These are phyloP conservation scores for Crotalus horridus DNA, from an alignment of 2,113 vertebrate genomes.

Conservation along the genomic window DNA sequence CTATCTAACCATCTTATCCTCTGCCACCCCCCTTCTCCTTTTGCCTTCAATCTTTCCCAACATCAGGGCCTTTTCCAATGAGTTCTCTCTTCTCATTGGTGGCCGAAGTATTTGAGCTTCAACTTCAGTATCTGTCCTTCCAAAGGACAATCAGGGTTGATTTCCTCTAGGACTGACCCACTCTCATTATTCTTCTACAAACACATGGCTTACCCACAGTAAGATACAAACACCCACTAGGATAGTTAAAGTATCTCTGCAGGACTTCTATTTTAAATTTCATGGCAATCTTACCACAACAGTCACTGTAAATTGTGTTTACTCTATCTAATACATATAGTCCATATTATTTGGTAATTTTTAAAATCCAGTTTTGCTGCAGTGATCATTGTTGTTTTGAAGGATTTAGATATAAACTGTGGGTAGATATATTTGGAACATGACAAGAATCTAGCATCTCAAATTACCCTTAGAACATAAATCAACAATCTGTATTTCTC, in stretches of 20 bases:
- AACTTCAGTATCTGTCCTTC: background rate
- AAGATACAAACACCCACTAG: background rate
- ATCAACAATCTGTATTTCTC: background rate
- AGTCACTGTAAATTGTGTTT: background rate
- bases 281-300: background rate
- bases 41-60: background rate
- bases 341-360: background rate
- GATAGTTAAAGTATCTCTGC: background rate
- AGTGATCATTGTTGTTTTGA: background rate
- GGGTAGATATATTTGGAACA: background rate
- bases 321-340: background rate
- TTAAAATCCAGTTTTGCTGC: background rate
- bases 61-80: background rate
- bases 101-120: background rate
- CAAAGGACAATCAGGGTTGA: background rate
- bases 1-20: background rate
- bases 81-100: background rate
- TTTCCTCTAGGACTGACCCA: background rate
- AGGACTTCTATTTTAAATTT: background rate
- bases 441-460: background rate
- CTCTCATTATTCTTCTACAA: background rate
- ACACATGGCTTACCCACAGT: background rate
- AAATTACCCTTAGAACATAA: background rate
- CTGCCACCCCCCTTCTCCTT: background rate
- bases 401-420: background rate